Percentiles rank a stretch among this genome's conserved stretches.
Conservation (phyloP, 2,797 vertebrate species). For the Ceyx erithaca region DNA sequence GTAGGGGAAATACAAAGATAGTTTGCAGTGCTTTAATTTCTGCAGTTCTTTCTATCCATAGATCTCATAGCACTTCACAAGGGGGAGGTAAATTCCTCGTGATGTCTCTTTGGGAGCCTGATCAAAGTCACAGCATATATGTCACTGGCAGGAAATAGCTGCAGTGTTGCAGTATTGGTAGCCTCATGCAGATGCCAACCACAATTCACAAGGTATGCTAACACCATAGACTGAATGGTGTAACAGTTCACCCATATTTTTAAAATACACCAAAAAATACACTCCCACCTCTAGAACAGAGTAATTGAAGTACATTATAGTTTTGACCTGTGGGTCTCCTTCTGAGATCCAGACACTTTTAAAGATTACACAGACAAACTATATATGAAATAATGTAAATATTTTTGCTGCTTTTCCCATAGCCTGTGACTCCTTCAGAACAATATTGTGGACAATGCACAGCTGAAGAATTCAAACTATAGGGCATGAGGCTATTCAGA, state of each 20-base stretch:
- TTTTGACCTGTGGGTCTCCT: neutral
- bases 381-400: neutral
- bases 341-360: neutral
- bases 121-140: neutral
- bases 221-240: neutral
- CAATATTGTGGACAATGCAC: slow-evolving; percentile 41
- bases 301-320: neutral
- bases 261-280: neutral
- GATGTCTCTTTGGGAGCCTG: neutral
- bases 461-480: slow-evolving; percentile 55
- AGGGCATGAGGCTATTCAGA: slow-evolving; percentile 53
- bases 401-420: slow-evolving; percentile 51
- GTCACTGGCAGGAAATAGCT: neutral
- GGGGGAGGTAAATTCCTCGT: neutral
- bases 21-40: neutral
- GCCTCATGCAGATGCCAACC: slow-evolving; percentile 10
- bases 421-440: slow-evolving; percentile 65
- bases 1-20: neutral
- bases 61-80: neutral
- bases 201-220: slow-evolving; percentile 11
- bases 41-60: neutral
- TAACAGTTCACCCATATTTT: neutral
- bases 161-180: neutral
- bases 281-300: neutral
- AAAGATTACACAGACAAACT: neutral